Conservation (phyloP, 2,113 vertebrate species). For the Myotis davidii region DNA sequence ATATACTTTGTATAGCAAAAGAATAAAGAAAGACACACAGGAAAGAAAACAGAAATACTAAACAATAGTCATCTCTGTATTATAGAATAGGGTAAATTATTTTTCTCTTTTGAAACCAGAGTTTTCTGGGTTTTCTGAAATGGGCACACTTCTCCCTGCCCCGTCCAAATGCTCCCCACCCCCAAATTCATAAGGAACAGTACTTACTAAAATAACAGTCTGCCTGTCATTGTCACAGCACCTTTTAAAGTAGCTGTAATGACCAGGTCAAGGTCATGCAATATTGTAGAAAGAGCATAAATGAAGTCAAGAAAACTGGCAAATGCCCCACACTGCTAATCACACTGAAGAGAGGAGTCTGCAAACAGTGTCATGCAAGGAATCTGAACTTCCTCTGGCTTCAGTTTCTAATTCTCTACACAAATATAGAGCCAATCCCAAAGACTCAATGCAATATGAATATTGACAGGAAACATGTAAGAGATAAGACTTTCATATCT, state of each 20-base stretch:
- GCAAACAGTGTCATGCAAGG: neutral
- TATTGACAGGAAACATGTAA: conserved; percentile 1
- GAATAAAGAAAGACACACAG: neutral
- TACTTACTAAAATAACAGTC: neutral
- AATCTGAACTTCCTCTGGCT: neutral
- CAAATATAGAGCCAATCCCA: neutral
- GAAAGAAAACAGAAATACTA: neutral
- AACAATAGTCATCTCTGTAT: neutral
- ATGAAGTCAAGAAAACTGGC: neutral
- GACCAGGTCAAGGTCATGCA: neutral
- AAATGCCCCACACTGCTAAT: neutral
- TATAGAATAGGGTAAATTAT: neutral
- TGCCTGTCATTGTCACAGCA: neutral
- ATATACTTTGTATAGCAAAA: neutral
- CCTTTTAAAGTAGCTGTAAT: neutral
- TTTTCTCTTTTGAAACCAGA: neutral
- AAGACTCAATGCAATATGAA: neutral
- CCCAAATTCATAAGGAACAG: neutral
- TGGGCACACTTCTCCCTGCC: neutral
- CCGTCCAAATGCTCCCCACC: neutral
- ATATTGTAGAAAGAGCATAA: neutral
- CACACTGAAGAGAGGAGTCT: neutral
- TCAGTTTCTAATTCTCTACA: conserved; percentile 7
- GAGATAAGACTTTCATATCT: neutral
- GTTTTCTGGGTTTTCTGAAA: conserved; percentile 28